Conservation (phyloP, 92 coral and sea anemone genomes). For the Epizoanthus scotinus region DNA sequence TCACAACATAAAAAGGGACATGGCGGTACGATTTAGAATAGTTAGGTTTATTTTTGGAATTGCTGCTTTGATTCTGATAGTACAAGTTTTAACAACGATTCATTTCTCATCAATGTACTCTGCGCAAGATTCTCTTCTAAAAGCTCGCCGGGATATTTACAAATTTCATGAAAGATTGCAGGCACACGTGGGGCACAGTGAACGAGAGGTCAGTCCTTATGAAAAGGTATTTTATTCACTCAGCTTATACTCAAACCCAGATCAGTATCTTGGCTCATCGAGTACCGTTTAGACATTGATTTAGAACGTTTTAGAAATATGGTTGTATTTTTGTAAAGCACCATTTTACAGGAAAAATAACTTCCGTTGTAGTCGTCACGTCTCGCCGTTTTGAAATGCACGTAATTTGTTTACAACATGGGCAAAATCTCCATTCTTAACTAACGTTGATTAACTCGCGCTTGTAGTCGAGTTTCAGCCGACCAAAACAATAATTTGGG, state of each 20-base stretch:
- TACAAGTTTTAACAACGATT: conserved; percentile 83
- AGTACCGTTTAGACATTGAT: too few relatives aligned
- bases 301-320: too few relatives aligned
- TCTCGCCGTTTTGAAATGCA: neutral
- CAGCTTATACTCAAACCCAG: too few relatives aligned
- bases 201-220: neutral
- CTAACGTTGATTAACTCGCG: neutral
- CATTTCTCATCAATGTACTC: conserved; percentile 92
- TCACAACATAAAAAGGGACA: conserved; percentile 15
- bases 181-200: conserved; percentile 70
- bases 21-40: conserved; percentile 80
- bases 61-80: conserved; percentile 73
- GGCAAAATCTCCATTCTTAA: neutral
- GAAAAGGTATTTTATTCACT: conserved; percentile 14
- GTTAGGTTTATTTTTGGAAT: conserved; percentile 87
- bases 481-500: neutral
- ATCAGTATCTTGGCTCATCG: too few relatives aligned
- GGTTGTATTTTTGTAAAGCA: neutral
- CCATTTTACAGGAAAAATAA: neutral
- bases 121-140: conserved; percentile 68
- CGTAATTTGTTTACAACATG: conserved; percentile 22
- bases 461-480: neutral
- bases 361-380: conserved; percentile 3
- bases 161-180: conserved; percentile 42
- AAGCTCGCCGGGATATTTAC: conserved; percentile 58